A percentile compares a stretch with the other conserved stretches of the same genome.
These are phyloP conservation scores for Diabrotica virgifera DNA, from an alignment of 1,140 invertebrate genomes.

Conservation along the genomic window DNA sequence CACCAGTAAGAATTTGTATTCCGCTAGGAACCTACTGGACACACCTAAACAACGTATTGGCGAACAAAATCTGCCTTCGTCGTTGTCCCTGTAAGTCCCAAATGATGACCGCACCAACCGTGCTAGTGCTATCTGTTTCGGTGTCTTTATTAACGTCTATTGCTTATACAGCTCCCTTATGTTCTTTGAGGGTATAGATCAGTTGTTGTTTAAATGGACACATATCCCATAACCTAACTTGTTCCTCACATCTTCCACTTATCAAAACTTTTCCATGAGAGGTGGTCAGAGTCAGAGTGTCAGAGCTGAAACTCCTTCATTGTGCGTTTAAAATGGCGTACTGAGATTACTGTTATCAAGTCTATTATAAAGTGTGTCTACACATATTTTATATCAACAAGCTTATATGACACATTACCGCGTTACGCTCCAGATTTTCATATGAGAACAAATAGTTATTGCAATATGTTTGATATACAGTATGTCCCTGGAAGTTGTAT, in stretches of 20 bases:
- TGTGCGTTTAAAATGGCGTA: constrained; percentile 83
- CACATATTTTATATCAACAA: too few species aligned
- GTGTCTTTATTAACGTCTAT: constrained; percentile 73
- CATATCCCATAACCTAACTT: constrained; percentile 76
- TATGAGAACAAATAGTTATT: too few species aligned
- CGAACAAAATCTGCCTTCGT: constrained; percentile 78
- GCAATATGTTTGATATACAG: too few species aligned
- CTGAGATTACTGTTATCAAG: too few species aligned
- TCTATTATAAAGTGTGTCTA: too few species aligned
- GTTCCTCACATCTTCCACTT: constrained; percentile 85
- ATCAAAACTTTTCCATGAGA: constrained; percentile 68
- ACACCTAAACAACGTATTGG: constrained; percentile 84
- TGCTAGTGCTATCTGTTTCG: constrained; percentile 81
- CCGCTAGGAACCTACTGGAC: constrained; percentile 74
- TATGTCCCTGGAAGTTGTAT: too few species aligned
- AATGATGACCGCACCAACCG: constrained; percentile 87
- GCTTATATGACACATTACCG: too few species aligned
- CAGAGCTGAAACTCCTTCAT: constrained; percentile 79
- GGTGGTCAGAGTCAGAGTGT: too few species aligned
- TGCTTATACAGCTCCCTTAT: constrained; percentile 80
- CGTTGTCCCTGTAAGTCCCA: constrained; percentile 75
- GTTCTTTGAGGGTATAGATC: constrained; percentile 77
- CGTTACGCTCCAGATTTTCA: too few species aligned
- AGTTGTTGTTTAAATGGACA: constrained; percentile 61
- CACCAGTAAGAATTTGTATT: constrained; percentile 79